Conservation (phyloP, 2,113 vertebrate species). For the Pelvicachromis taeniatus region DNA sequence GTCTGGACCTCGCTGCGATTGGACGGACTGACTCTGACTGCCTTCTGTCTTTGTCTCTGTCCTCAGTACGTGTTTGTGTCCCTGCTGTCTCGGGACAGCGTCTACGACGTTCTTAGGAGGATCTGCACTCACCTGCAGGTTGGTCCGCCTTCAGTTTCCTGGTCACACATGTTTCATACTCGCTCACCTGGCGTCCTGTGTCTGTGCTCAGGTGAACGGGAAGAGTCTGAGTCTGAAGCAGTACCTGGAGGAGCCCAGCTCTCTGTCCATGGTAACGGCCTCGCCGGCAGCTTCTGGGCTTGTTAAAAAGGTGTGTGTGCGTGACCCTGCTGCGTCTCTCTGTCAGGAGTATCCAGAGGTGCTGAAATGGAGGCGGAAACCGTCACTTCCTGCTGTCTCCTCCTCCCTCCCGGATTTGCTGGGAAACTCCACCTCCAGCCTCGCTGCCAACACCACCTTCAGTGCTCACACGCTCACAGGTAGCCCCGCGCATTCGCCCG, state of each 20-base stretch:
- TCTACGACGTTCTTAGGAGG: slow-evolving; percentile 85
- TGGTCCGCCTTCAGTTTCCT: accelerated
- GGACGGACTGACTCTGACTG: not conserved
- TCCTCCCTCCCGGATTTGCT: slow-evolving; percentile 72
- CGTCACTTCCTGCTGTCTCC: slow-evolving; percentile 66
- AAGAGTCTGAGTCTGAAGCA: slow-evolving; percentile 91
- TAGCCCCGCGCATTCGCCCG: not conserved
- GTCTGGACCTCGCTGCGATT: not conserved
- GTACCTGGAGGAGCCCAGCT: slow-evolving; percentile 79
- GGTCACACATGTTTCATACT: not conserved
- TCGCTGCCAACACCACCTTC: slow-evolving; percentile 57
- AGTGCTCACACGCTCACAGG: slow-evolving; percentile 42
- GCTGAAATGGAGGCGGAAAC: slow-evolving; percentile 86
- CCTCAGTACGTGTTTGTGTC: slow-evolving; percentile 91
- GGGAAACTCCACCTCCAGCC: slow-evolving; percentile 72
- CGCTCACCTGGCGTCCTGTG: not conserved
- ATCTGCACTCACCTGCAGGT: slow-evolving; percentile 96
- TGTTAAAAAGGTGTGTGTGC: accelerated
- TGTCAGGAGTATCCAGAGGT: slow-evolving; percentile 59
- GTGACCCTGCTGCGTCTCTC: not conserved
- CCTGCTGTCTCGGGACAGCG: slow-evolving; percentile 90
- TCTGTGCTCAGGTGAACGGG: slow-evolving; percentile 70
- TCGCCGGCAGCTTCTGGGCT: not conserved
- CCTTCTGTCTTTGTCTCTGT: not conserved
- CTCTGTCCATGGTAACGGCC: slow-evolving; percentile 79